Evolutionary conservation across 2,797 vertebrate species (phyloP).

Genomic region (Betta splendens): DNA sequence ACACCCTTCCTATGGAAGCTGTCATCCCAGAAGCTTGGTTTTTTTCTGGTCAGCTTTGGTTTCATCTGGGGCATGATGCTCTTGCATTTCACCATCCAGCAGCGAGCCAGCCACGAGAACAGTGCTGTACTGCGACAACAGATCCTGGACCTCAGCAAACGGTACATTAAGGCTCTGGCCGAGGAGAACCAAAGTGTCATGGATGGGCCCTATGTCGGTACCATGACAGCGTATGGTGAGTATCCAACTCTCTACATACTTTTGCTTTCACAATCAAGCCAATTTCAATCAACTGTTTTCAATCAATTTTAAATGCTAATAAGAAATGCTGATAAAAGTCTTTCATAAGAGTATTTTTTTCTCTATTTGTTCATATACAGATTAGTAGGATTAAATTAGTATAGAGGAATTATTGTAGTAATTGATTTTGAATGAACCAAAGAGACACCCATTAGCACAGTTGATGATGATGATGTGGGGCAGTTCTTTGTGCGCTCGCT

Average conservation of each 20-base stretch:
- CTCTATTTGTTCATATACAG: no score
- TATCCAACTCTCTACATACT: neutral
- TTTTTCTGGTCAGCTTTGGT: constrained; percentile 98
- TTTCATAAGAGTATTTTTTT: no score
- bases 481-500: neutral
- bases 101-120: constrained; percentile 93
- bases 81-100: constrained; percentile 98
- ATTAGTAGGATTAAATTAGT: no score
- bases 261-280: no score
- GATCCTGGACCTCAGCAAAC: constrained; percentile 98
- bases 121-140: constrained; percentile 94
- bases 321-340: no score
- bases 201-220: constrained; percentile 97
- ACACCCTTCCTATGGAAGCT: constrained; percentile 94
- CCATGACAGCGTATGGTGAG: constrained; percentile 98
- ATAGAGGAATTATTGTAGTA: neutral
- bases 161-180: constrained; percentile 96
- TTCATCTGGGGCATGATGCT: constrained; percentile 99
- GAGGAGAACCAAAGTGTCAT: constrained; percentile 97
- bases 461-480: neutral
- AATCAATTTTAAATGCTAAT: no score
- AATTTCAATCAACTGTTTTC: no score
- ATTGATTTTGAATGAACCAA: neutral
- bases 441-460: neutral
- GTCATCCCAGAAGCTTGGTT: constrained; percentile 98